Base-by-base conservation (phyloP, 2,797 vertebrate genomes). In the Sebastiscus albofasciatus region DNA sequence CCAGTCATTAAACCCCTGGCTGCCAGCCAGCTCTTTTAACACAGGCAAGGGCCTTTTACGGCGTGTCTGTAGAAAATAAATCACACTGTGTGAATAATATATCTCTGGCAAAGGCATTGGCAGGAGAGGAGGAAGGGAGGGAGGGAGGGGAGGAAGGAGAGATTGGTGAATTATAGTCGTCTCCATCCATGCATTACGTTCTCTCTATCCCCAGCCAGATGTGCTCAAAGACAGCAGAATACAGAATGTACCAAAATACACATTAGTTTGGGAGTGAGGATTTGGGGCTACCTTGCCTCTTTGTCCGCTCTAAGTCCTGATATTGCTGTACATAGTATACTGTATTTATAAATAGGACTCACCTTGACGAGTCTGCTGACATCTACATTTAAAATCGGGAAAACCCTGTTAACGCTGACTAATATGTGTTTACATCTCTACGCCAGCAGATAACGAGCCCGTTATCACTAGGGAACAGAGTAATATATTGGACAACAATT, bases 1-100 rank as follows among this genome's bases (percentile, higher is more conserved):
- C 97, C 97, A 98, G 97, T 99, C 97, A 99, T 99, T 99, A 99
- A 98, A 98, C 97, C 95, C 91, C 96, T 99, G 98, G 97, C 97
- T 96, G 94, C 96, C 95, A 96, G 97, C 98, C 98, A 99, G 96
- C 96, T 96, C 97, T 97, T 97, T 97, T 98, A 98, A 98, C 97
- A 97, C 96, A 97, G 97, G 96, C 96, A 96, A 97, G 93, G 92
- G 92, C 97, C 97, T 96, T 98, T 99, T 98, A 99, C 97, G 96
- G 97, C 96, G 93, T 98, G 97, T 97, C 95, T 97, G 97, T 97
- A 97, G 97, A 97, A 99, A 96, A 98, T 98, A 99, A 98, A 98
- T 98, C 97, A 97, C 97, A 98, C 97, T 76, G 96, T 97, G 97
- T 97, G 98, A 98, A 98, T 98, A 97, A 97, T 97, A 98, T 98